phyloP scores from a whole-genome alignment of 2,797 vertebrate genomes.

The Protonibea diacanthus region DNA sequence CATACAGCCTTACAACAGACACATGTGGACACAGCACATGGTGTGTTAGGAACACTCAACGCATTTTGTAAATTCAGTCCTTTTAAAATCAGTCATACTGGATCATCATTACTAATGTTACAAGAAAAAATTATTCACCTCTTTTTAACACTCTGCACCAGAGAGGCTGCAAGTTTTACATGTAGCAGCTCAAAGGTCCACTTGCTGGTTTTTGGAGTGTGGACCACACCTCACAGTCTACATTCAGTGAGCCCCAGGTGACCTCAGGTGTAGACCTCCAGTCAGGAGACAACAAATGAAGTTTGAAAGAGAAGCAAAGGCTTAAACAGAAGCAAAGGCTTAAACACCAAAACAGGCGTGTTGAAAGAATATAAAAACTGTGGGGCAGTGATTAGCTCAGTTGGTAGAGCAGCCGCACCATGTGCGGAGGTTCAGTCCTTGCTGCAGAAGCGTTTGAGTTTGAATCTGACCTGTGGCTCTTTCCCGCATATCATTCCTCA shows the following conservation, averaged over 20 bases:
- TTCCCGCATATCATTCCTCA: too few species aligned
- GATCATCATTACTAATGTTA: background rate
- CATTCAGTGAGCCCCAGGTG: background rate
- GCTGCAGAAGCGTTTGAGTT: too few species aligned
- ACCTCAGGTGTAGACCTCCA: background rate
- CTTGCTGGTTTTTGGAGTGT: background rate
- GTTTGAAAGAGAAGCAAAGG: background rate
- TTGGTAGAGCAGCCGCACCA: too few species aligned
- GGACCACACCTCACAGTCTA: background rate
- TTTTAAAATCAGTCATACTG: background rate
- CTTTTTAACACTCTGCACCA: background rate
- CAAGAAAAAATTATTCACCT: background rate
- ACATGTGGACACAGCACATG: background rate
- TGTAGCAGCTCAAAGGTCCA: background rate
- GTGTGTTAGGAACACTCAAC: background rate
- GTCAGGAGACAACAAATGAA: background rate
- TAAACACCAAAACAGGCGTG: background rate
- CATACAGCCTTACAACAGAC: slow-evolving; percentile 15
- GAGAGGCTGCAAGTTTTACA: too few species aligned
- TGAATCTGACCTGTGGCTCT: too few species aligned
- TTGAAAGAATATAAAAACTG: background rate
- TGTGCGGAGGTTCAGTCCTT: too few species aligned
- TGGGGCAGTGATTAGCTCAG: too few species aligned
- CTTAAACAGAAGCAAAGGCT: too few species aligned
- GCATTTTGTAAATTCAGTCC: slow-evolving; percentile 4